Evolutionary conservation across 1,140 invertebrate genomes (phyloP), one percentile per base, ranked within the genome.

Genomic region (Dreissena rostriformis): DNA sequence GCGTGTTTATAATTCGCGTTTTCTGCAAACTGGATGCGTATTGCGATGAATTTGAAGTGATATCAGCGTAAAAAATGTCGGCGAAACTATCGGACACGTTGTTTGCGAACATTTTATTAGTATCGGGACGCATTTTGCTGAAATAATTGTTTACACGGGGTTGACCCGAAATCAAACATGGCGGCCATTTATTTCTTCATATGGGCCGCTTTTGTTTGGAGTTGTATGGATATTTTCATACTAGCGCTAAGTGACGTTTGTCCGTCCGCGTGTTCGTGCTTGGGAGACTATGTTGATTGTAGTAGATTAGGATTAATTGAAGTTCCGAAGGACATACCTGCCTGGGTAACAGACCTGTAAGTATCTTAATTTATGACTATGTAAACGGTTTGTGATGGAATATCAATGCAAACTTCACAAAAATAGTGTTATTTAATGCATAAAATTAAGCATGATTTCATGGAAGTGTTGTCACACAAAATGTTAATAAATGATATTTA

Each of bases 151-250:
- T 70, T 65, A 77, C 68, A 71, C 66, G 82, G 67, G 72, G 55
- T 71, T 84, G 66, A 57, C 61, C 55, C 74, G 55, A 78, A 84
- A 84, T 84, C 82, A 71, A 84, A 84, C 66, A 84, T 84, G 82
- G 82, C 82, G 82, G 82, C 82, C 68, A 78, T 84, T 61, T 84
- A 84, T 57, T 77, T 77, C 66, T 84, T 70, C 75, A 77, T 84
- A 67, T 77, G 74, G 74, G 74, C 82, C 67, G 82, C 73, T 84
- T 84, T 84, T 84, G 82, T 84, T 70, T 84, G 82, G 82, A 55
- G 67, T 28, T 77, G 82, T 77, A 39, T 55, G 19, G 12, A 24
- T 53, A 24, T 12, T 67, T 15, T 61, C 52, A 55, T 70, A 65
- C 73, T 70, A 19, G 65, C 66, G 22, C n/a, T 55, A 28, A 78